Base-by-base conservation (phyloP, 2,888 invertebrate species). In the Athalia circularis region DNA sequence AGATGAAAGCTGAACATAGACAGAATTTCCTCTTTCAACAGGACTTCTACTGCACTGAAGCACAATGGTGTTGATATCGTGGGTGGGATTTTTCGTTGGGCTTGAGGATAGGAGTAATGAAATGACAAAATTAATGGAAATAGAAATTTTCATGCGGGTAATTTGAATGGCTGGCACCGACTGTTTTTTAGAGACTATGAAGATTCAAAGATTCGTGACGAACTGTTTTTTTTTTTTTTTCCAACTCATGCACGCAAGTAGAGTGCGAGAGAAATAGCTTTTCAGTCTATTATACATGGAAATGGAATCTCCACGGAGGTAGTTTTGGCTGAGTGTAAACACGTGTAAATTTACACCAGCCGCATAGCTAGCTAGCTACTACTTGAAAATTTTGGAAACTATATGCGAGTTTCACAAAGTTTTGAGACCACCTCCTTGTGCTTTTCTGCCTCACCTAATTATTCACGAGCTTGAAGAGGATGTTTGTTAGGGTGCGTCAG, bases 391-490 rank as follows among this genome's bases (percentile, higher is more conserved):
- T 52, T 68, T 54, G 50, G 50, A 68, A 68, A 68, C 59, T 47
- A 47, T 47, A 9, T 13, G 47, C 8, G 9, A 47, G 75, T 62
- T 11, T 15, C 6, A 7, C 62, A 6, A 75, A 75, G 75, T 48
- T 62, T 43, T n/a, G n/a, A 75, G 62, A 48, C 50, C 29, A 29
- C 62, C 47, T 11, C 15, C 64, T 62, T 64, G 75, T 48, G 62
- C 50, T 75, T 64, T 64, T 50, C 62, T 50, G 52, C 64, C 62
- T n/a, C 50, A 29, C 8, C 62, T 75, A 64, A 75, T 75, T 64
- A 75, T 75, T 75, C 75, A 75, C 11, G 45, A 64, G 50, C 15
- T 47, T 75, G n/a, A 64, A 75, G 75, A 64, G 62, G 64, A 61
- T 64, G 75, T 57, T 62, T 62, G 75, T 75, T 64, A 29, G 75